A percentile compares a stretch with the other conserved stretches of the same genome.
These are phyloP conservation scores for Tineola bisselliella DNA, from an alignment of 2,888 invertebrate genomes.

Conservation along the genomic window DNA sequence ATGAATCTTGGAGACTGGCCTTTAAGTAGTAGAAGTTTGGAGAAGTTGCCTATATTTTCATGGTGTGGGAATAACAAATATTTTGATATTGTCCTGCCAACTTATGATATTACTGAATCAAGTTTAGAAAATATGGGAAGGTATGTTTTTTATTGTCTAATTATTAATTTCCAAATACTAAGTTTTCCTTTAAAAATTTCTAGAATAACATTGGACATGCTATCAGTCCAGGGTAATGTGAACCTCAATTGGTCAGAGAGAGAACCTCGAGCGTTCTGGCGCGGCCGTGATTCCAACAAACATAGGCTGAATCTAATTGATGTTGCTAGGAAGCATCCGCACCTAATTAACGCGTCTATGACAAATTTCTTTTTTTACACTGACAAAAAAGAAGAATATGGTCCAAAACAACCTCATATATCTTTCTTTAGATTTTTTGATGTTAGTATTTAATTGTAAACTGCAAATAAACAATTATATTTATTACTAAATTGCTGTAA, in stretches of 20 bases:
- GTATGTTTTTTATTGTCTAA: too few species aligned
- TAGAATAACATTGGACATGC: conserved; percentile 88
- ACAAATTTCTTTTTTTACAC: conserved; percentile 97
- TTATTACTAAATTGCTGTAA: too few species aligned
- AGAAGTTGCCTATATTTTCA: conserved; percentile 85
- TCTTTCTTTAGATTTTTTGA: conserved; percentile 95
- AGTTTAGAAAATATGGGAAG: conserved; percentile 93
- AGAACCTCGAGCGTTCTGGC: conserved; percentile 83
- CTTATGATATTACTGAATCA: conserved; percentile 94
- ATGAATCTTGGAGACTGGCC: conserved; percentile 98
- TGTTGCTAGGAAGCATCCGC: conserved; percentile 74
- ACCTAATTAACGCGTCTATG: conserved; percentile 88
- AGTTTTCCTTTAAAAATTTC: too few species aligned
- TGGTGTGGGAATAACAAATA: conserved; percentile 94
- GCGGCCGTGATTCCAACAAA: conserved; percentile 90
- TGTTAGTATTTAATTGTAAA: conserved; percentile 65
- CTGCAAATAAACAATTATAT: too few species aligned
- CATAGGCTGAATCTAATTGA: conserved; percentile 85
- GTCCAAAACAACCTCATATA: conserved; percentile 83
- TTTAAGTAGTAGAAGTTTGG: conserved; percentile 67
- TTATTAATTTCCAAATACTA: too few species aligned
- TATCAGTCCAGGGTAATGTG: conserved; percentile 87
- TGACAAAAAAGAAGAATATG: conserved; percentile 84
- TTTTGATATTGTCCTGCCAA: conserved; percentile 91
- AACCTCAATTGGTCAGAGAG: conserved; percentile 78